A percentile compares a stretch with the other conserved stretches of the same genome.
Conservation (phyloP, 2,888 invertebrate species). For the Hyalella azteca region DNA sequence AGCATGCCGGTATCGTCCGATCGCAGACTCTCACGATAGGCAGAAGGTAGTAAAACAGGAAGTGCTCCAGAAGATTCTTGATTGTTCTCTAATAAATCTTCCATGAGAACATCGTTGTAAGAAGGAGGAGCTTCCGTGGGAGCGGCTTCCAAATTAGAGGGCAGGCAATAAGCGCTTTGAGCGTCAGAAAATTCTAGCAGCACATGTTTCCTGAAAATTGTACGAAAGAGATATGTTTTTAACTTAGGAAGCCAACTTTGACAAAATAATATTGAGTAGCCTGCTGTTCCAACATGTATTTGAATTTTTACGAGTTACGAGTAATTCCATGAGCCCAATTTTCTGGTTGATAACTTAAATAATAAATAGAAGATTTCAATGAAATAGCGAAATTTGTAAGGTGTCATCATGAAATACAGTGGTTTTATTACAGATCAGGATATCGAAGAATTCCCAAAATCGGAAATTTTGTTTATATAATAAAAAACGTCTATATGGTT, state of each 20-base stretch:
- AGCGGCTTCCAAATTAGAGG: neutral
- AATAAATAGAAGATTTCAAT: neutral
- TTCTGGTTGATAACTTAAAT: neutral
- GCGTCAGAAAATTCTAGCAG: neutral
- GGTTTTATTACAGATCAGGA: no score
- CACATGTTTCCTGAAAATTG: neutral
- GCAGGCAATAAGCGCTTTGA: neutral
- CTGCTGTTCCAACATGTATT: neutral
- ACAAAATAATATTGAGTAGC: neutral
- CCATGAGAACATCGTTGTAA: constrained; percentile 18
- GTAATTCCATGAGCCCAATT: neutral
- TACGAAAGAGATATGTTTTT: neutral
- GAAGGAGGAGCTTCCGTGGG: constrained; percentile 1
- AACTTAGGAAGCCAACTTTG: neutral
- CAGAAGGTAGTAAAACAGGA: neutral
- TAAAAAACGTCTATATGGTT: neutral
- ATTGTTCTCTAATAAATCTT: neutral
- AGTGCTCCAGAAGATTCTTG: neutral
- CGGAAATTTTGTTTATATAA: no score
- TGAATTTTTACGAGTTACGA: neutral
- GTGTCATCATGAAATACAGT: neutral
- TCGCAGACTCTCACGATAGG: no score
- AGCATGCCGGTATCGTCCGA: no score
- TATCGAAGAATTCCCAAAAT: no score
- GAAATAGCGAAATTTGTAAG: neutral